Percentiles rank a stretch among this genome's conserved stretches.
Conservation (phyloP, 2,113 vertebrate genomes). For the Agapornis roseicollis region DNA sequence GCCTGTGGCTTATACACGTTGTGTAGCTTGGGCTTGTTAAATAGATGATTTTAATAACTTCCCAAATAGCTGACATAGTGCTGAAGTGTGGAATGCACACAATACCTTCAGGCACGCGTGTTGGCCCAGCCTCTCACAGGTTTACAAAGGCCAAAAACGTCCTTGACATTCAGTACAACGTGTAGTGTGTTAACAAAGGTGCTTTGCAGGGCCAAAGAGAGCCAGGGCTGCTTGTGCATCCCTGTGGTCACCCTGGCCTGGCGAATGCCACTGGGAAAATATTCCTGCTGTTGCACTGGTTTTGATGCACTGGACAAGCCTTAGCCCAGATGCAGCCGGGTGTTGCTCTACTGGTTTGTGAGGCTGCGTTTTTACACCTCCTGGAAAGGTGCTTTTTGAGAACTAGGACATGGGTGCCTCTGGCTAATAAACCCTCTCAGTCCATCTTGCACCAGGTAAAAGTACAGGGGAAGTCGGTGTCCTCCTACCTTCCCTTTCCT, state of each 20-base stretch:
- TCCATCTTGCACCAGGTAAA: background rate
- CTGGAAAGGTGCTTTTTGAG: background rate
- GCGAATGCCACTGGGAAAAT: rapidly evolving
- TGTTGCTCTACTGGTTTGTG: background rate
- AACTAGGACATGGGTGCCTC: background rate
- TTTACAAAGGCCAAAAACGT: background rate
- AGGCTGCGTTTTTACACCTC: background rate
- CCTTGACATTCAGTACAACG: background rate
- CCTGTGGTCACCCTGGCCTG: background rate
- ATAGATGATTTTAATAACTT: background rate
- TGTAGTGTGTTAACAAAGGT: rapidly evolving
- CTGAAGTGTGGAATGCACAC: background rate
- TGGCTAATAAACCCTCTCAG: background rate
- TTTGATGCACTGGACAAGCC: background rate
- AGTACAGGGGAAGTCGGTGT: background rate
- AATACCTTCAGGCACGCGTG: background rate
- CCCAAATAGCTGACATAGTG: background rate
- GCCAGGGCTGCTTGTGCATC: rapidly evolving
- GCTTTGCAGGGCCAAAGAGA: background rate
- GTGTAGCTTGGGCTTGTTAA: background rate
- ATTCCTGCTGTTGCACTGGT: background rate
- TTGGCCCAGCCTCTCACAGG: background rate
- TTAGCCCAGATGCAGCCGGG: background rate
- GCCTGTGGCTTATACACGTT: background rate
- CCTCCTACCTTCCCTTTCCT: background rate